A percentile compares a stretch with the other conserved stretches of the same genome.
phyloP scores from a whole-genome alignment of 53 echinoderm and acorn worm species.

The Paelopatides confundens region DNA sequence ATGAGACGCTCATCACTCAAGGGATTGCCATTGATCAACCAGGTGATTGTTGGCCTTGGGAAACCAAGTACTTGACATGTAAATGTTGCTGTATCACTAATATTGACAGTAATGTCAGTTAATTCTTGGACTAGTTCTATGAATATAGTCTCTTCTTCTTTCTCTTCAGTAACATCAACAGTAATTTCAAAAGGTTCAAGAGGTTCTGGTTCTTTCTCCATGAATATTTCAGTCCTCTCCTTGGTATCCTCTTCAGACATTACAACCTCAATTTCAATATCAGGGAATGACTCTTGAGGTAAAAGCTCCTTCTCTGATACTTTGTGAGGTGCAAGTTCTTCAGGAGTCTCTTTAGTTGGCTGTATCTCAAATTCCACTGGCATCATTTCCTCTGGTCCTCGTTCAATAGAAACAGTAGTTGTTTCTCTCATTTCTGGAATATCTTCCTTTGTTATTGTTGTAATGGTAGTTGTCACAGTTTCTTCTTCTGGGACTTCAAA shows the following conservation, averaged over 20 bases:
- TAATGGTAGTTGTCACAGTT: not conserved
- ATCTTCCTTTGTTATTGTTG: constrained; percentile 10
- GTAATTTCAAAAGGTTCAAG: constrained; percentile 61
- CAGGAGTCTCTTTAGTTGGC: constrained; percentile 26
- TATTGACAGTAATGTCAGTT: constrained; percentile 54
- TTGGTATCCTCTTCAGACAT: constrained; percentile 34
- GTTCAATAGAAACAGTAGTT: constrained; percentile 27
- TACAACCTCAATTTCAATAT: constrained; percentile 19
- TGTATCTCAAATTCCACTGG: constrained; percentile 10
- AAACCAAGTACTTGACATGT: constrained; percentile 61
- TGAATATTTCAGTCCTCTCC: constrained; percentile 36
- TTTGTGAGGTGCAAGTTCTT: not conserved
- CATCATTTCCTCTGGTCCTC: constrained; percentile 27
- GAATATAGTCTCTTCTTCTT: constrained; percentile 42
- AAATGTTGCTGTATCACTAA: constrained; percentile 53
- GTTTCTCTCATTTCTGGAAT: constrained; percentile 19
- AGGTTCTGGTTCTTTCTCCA: constrained; percentile 49
- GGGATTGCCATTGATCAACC: constrained; percentile 63
- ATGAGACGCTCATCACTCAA: constrained; percentile 58
- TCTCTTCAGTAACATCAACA: constrained; percentile 56
- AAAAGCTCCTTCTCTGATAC: constrained; percentile 21
- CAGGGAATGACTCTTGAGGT: constrained; percentile 1
- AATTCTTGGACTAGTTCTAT: constrained; percentile 60
- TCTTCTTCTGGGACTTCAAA: constrained; percentile 36
- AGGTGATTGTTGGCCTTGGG: constrained; percentile 66